These are phyloP conservation scores for Uloborus plumipes DNA, from an alignment of 2,888 invertebrate genomes.

Conservation along the genomic window DNA sequence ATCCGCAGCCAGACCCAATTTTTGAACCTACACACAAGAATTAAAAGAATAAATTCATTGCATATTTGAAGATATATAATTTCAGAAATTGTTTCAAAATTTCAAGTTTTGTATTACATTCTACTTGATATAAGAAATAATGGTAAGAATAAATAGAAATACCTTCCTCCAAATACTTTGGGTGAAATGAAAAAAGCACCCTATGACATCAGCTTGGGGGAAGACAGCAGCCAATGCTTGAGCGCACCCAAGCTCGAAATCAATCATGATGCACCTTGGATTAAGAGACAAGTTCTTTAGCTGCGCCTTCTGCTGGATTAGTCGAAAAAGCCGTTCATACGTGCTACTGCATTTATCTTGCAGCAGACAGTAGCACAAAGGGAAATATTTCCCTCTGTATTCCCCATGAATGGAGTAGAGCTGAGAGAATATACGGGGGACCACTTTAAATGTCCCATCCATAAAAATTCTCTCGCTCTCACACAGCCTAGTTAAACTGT, in stretches of 20 bases:
- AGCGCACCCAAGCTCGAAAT: background rate
- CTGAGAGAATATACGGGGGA: background rate
- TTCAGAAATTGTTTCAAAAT: too few species aligned
- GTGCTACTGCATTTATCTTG: background rate
- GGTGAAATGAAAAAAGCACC: background rate
- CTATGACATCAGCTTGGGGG: background rate
- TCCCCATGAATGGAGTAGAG: background rate
- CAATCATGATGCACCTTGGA: background rate
- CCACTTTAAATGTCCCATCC: conserved; percentile 1
- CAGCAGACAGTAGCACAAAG: background rate
- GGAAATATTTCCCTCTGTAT: background rate
- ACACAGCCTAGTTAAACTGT: too few species aligned
- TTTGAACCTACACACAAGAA: background rate
- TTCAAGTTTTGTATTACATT: too few species aligned
- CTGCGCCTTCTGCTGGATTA: background rate
- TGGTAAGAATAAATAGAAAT: background rate
- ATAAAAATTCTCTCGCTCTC: too few species aligned
- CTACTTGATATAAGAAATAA: background rate
- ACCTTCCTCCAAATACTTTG: background rate
- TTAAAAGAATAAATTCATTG: background rate
- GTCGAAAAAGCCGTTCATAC: background rate
- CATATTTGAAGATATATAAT: too few species aligned
- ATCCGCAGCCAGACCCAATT: background rate
- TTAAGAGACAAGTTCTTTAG: background rate
- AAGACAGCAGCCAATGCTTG: background rate